These are phyloP conservation scores for Ictalurus furcatus DNA, from an alignment of 2,113 vertebrate genomes.

Conservation along the genomic window DNA sequence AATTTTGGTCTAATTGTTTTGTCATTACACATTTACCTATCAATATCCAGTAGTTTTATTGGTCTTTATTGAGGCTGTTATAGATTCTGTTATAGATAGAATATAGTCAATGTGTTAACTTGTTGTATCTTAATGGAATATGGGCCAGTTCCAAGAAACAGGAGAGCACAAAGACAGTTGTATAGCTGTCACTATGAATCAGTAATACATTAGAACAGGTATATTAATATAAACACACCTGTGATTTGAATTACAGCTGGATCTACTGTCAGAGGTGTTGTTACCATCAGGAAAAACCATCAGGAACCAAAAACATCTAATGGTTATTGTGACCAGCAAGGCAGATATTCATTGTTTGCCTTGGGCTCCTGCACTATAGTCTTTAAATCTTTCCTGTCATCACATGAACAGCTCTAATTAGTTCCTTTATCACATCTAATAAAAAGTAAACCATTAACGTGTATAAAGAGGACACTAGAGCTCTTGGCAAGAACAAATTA, in stretches of 20 bases:
- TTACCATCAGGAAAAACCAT: not conserved
- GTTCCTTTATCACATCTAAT: slow-evolving; percentile 10
- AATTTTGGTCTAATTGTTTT: not conserved
- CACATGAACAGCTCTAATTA: not conserved
- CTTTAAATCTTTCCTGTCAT: not conserved
- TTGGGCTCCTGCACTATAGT: not conserved
- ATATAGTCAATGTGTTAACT: not conserved
- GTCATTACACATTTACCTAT: not conserved
- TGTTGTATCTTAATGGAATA: not conserved
- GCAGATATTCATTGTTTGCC: not conserved
- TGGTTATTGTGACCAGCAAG: not conserved
- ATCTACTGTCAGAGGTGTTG: not conserved
- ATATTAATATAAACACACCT: not conserved
- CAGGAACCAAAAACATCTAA: not conserved
- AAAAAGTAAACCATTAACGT: not conserved
- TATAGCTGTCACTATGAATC: not conserved
- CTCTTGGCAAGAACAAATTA: not conserved
- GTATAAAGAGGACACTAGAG: not conserved
- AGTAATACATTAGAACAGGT: not conserved
- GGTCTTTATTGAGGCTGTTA: not conserved
- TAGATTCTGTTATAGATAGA: not conserved
- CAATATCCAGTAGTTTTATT: not conserved
- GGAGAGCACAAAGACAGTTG: not conserved
- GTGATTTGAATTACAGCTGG: not conserved
- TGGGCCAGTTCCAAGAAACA: not conserved